These are phyloP conservation scores for Ifrita kowaldi DNA, from an alignment of 2,113 vertebrate species.

Conservation along the genomic window DNA sequence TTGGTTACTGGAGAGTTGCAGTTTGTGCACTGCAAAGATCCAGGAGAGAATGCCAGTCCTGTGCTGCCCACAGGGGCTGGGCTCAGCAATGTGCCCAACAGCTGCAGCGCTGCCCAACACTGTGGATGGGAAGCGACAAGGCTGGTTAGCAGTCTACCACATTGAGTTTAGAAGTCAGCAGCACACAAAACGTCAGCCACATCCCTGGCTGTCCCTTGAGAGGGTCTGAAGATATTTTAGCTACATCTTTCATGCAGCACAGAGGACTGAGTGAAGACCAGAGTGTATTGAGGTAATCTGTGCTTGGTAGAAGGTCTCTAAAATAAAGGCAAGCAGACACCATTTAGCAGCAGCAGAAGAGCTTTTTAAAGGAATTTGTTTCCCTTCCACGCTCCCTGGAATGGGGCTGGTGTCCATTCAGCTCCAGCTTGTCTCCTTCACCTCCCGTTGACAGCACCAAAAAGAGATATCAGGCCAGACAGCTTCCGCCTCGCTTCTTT, in stretches of 20 bases:
- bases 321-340: background rate
- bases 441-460: background rate
- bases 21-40: background rate
- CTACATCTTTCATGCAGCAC: background rate
- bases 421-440: background rate
- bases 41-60: background rate
- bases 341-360: background rate
- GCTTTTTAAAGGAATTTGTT: background rate
- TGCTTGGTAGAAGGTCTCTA: background rate
- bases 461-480: background rate
- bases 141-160: background rate
- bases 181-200: background rate
- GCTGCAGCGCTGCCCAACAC: fast-evolving
- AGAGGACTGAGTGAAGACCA: fast-evolving
- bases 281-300: background rate
- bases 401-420: background rate
- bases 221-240: background rate
- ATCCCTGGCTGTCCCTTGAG: fast-evolving
- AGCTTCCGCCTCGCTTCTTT: background rate
- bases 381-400: background rate
- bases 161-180: background rate
- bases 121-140: background rate
- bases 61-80: fast-evolving
- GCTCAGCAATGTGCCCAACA: background rate
- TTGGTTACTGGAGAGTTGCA: background rate